Conservation (phyloP, 2,113 vertebrate species). For the Oreocharis arfaki region DNA sequence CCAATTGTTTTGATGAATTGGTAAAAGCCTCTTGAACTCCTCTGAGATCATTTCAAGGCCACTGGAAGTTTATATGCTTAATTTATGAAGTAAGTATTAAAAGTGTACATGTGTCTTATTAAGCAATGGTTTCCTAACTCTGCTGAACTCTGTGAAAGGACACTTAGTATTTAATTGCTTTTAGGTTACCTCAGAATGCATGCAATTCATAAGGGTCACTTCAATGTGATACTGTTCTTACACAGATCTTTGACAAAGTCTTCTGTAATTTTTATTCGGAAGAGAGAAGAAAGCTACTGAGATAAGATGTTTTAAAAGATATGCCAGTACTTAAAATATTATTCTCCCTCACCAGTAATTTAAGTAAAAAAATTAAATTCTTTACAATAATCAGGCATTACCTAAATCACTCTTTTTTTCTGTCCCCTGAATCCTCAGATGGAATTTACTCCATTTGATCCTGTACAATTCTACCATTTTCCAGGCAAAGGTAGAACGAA, state of each 20-base stretch:
- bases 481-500: background rate
- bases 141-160: background rate
- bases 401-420: background rate
- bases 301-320: background rate
- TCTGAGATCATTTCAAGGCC: background rate
- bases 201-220: background rate
- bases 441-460: background rate
- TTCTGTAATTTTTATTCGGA: background rate
- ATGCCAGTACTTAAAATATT: background rate
- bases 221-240: background rate
- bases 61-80: background rate
- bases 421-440: background rate
- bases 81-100: conserved; percentile 34
- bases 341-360: background rate
- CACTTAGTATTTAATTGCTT: background rate
- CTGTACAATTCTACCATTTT: background rate
- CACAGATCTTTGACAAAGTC: background rate
- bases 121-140: conserved; percentile 26
- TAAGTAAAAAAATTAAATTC: background rate
- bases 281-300: background rate
- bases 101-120: background rate
- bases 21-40: background rate
- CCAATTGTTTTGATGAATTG: conserved; percentile 2
- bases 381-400: background rate
- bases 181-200: background rate